A percentile compares a stretch with the other conserved stretches of the same genome.
Evolutionary conservation across 2,797 vertebrate species (phyloP).

Genomic region (Microcaecilia unicolor): DNA sequence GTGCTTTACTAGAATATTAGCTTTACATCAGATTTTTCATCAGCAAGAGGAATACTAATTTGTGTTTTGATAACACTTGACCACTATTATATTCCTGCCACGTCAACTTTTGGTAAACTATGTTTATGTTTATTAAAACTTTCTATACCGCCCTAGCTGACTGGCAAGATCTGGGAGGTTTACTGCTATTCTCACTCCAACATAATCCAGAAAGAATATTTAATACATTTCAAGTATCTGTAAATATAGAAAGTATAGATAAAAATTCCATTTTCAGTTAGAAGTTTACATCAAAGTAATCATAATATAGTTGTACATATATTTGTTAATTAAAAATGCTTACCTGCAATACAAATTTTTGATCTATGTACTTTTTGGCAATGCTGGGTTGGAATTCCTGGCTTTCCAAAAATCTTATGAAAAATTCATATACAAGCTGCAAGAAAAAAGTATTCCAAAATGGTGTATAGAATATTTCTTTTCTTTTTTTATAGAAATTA

Average conservation of each 20-base stretch:
- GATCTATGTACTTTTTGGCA: conserved; percentile 99
- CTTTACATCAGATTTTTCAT: too few species aligned
- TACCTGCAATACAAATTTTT: conserved; percentile 99
- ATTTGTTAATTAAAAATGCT: conserved; percentile 26
- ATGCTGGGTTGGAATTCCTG: conserved; percentile 99
- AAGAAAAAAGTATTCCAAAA: conserved; percentile 28
- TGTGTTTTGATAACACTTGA: too few species aligned
- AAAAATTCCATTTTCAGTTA: background rate
- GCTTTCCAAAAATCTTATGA: conserved; percentile 99
- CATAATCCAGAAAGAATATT: too few species aligned
- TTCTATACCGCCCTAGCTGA: too few species aligned
- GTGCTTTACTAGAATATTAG: too few species aligned
- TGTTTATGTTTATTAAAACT: too few species aligned
- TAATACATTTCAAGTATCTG: background rate
- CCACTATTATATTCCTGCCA: too few species aligned
- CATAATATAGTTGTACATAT: conserved; percentile 4
- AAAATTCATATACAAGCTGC: conserved; percentile 98
- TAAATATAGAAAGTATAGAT: background rate
- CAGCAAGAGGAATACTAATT: too few species aligned
- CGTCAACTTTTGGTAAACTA: too few species aligned
- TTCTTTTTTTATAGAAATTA: background rate
- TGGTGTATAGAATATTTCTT: background rate
- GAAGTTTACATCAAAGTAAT: background rate
- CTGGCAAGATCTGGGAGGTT: too few species aligned
- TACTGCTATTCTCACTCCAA: too few species aligned